Percentiles rank a stretch among this genome's conserved stretches.
Conservation (phyloP, 1,140 invertebrate genomes). For the Sinella curviseta region DNA sequence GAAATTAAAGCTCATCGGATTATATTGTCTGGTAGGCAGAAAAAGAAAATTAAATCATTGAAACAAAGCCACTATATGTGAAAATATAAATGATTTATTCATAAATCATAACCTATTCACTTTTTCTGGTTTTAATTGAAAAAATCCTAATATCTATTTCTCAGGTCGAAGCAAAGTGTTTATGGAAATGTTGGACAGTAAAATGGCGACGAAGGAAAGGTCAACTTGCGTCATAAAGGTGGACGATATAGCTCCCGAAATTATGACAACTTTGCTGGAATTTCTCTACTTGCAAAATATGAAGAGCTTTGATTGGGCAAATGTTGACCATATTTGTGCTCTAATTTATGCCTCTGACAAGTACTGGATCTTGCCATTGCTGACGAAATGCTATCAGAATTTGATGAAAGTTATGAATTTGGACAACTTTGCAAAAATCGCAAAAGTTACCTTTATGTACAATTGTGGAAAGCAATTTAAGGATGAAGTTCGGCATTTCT, state of each 20-base stretch:
- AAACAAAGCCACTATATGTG: too few species aligned
- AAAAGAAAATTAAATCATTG: too few species aligned
- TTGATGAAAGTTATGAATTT: slow-evolving; percentile 1
- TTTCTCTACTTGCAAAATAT: not conserved
- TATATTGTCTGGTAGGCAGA: not conserved
- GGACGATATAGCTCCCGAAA: not conserved
- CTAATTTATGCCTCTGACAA: not conserved
- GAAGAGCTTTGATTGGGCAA: not conserved
- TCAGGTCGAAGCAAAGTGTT: not conserved
- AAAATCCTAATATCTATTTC: too few species aligned
- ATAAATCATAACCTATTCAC: too few species aligned
- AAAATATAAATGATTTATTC: too few species aligned
- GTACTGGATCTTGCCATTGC: not conserved
- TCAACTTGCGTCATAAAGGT: not conserved
- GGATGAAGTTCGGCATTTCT: slow-evolving; percentile 13
- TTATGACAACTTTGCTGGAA: not conserved
- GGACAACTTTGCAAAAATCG: slow-evolving; percentile 2
- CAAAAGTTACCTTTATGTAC: slow-evolving; percentile 6
- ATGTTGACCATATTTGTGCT: not conserved
- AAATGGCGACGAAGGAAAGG: not conserved
- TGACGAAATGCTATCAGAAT: not conserved
- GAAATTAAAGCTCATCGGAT: not conserved
- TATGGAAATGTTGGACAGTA: not conserved
- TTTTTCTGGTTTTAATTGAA: too few species aligned
- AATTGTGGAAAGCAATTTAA: slow-evolving; percentile 1